Evolutionary conservation across 2,113 vertebrate genomes (phyloP).

Genomic region (Halichoerus grypus): DNA sequence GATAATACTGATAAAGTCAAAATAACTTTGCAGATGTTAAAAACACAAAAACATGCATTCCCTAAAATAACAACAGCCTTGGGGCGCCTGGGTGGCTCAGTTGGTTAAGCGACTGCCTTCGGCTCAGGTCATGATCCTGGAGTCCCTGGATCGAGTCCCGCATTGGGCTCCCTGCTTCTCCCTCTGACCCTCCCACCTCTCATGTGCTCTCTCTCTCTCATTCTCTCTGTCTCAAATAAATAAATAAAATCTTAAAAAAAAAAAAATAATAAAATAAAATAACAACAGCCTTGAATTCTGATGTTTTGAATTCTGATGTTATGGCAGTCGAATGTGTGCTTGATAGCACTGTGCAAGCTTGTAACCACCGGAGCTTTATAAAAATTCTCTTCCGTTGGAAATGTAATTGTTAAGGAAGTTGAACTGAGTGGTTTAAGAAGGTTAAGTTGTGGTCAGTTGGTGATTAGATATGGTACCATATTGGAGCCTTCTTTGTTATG

Average conservation of each 20-base stretch:
- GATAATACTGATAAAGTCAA: not conserved
- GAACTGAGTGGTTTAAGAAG: not conserved
- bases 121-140: too few species aligned
- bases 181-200: too few species aligned
- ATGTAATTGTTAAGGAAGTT: not conserved
- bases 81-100: too few species aligned
- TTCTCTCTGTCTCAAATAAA: too few species aligned
- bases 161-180: too few species aligned
- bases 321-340: not conserved
- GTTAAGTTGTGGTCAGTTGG: not conserved
- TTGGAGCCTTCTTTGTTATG: not conserved
- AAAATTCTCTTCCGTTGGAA: not conserved
- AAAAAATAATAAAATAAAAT: not conserved
- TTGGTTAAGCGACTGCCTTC: too few species aligned
- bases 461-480: not conserved
- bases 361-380: not conserved
- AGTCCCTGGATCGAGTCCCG: too few species aligned
- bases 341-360: not conserved
- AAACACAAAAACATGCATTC: not conserved
- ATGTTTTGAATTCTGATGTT: not conserved
- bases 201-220: too few species aligned
- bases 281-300: not conserved
- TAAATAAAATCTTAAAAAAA: too few species aligned
- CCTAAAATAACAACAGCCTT: not conserved
- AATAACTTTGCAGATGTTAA: not conserved